Percentiles rank a stretch among this genome's conserved stretches.
Conservation (phyloP, 2,797 vertebrate species). For the Chaetodon trifasciatus region DNA sequence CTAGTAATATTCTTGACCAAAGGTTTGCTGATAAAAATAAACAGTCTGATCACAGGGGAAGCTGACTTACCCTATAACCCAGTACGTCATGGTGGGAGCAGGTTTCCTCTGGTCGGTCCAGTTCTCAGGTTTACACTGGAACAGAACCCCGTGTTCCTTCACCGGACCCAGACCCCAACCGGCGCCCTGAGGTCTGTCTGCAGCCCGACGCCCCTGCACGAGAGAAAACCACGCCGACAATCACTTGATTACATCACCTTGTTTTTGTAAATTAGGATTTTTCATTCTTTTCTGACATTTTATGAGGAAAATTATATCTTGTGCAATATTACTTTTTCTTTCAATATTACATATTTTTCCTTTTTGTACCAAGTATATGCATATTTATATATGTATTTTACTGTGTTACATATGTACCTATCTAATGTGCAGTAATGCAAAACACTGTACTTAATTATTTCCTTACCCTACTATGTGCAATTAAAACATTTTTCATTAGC, state of each 20-base stretch:
- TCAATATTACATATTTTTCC: too few relatives aligned
- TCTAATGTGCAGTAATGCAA: too few relatives aligned
- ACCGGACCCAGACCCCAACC: constrained; percentile 85
- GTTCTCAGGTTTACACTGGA: constrained; percentile 94
- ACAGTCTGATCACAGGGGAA: neutral
- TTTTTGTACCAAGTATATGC: too few relatives aligned
- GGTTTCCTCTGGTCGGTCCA: constrained; percentile 94
- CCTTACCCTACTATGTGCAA: too few relatives aligned
- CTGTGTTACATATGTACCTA: too few relatives aligned
- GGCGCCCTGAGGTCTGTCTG: constrained; percentile 65
- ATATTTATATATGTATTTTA: too few relatives aligned
- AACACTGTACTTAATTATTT: too few relatives aligned
- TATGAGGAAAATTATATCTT: too few relatives aligned
- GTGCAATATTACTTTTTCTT: too few relatives aligned
- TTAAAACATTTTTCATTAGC: too few relatives aligned
- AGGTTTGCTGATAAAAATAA: too few relatives aligned
- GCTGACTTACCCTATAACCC: constrained; percentile 94
- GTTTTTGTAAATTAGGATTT: neutral
- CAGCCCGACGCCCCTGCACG: constrained; percentile 74
- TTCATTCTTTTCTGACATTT: neutral
- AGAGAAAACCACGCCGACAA: neutral
- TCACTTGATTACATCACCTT: neutral
- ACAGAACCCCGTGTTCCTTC: constrained; percentile 94
- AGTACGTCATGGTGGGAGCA: constrained; percentile 94
- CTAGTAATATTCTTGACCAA: too few relatives aligned